Base-by-base conservation (phyloP, 2,797 vertebrate species). In the Centropyge bicolor region DNA sequence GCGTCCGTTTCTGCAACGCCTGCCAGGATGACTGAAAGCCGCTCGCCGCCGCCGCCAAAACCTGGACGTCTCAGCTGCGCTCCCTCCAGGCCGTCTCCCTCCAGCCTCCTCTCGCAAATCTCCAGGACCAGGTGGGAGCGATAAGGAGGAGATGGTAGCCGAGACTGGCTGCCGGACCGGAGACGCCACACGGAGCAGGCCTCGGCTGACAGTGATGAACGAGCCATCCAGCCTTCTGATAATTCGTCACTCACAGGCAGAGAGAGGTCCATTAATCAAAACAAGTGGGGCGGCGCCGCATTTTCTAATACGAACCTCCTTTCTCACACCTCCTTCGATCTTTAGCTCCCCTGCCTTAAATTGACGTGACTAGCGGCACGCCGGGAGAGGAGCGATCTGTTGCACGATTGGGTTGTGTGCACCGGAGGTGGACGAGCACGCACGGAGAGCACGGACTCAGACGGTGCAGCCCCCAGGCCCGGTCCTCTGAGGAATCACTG, bases 201-300 rank as follows among this genome's bases (percentile, higher is more conserved):
- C 78, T 20, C 36, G 4, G 74, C 74, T 92, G 95, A 94, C 93
- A 94, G 86, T 95, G 94, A 96, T 92, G 91, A 94, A 96, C 87
- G 93, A 95, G 90, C 80, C 71, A 54, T 91, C 87, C 85, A 35
- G 85, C 86, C 91, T 82, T 91, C 91, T 94, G 92, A 95, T 95
- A 93, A 95, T 95, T 93, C 65, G 86, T 95, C 95, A 95, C 92
- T 95, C 94, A 94, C 88, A 51, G 85, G 81, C 89, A 74, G 69
- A 82, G 92, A 95, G 89, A 87, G 91, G 87, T 94, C 91, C 91
- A 95, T 95, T 95, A 93, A 95, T 95, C 94, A 95, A 91, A 93
- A 92, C 81, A 71, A 93, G 90, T 49, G 52, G 84, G 89, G 86
- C 66, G 36, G 61, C 60, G 66, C 52, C n/a, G 54, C 66, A 20